phyloP scores from a whole-genome alignment of 2,888 invertebrate species.

The Yponomeuta evonymella region DNA sequence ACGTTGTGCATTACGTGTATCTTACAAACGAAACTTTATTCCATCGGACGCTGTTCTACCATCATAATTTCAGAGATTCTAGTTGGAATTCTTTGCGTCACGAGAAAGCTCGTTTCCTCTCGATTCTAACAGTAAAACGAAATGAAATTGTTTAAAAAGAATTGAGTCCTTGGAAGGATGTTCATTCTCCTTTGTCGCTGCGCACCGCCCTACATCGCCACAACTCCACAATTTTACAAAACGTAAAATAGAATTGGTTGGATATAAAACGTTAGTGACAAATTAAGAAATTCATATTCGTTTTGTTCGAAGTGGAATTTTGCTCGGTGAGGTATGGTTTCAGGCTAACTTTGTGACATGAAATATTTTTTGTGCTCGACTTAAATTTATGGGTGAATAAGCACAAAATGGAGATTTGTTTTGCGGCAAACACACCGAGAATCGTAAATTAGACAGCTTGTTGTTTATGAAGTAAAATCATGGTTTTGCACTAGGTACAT shows the following conservation, averaged over 20 bases:
- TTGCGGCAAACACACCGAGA: background rate
- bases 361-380: background rate
- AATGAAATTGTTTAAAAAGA: conserved; percentile 12
- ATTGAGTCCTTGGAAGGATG: conserved; percentile 15
- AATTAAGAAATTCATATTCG: background rate
- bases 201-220: background rate
- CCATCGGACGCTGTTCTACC: background rate
- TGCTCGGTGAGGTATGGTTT: background rate
- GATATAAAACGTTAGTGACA: conserved; percentile 6
- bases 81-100: conserved; percentile 1
- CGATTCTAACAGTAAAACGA: conserved; percentile 9
- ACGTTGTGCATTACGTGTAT: conserved; percentile 14
- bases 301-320: background rate
- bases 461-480: background rate
- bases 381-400: background rate
- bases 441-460: background rate
- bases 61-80: conserved; percentile 10
- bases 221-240: conserved; percentile 10
- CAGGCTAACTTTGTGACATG: background rate
- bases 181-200: conserved; percentile 9
- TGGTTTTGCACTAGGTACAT: no score
- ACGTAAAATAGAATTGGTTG: conserved; percentile 4
- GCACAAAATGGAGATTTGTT: background rate
- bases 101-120: background rate
- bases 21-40: background rate